phyloP scores from a whole-genome alignment of 1,140 invertebrate species.

The Caenorhabditis tropicalis region DNA sequence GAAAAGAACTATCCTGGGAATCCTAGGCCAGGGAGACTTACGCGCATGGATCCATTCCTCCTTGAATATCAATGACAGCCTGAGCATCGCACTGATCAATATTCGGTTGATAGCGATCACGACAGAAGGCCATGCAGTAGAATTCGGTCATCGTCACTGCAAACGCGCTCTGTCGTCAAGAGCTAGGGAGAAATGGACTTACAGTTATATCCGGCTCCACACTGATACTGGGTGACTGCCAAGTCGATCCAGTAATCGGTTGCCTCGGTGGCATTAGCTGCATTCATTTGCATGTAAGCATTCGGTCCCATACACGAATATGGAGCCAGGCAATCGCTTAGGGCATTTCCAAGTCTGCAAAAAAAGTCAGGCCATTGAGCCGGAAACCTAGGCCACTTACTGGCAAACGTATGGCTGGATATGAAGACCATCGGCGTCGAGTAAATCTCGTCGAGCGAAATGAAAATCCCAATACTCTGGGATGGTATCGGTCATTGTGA shows the following conservation, averaged over 20 bases:
- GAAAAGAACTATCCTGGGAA: neutral
- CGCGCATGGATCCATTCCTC: conserved; percentile 35
- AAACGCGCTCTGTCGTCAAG: neutral
- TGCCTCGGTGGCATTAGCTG: conserved; percentile 32
- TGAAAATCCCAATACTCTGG: conserved; percentile 46
- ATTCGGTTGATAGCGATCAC: conserved; percentile 34
- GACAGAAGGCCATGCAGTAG: conserved; percentile 41
- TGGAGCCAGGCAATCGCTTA: conserved; percentile 38
- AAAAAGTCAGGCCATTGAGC: too few relatives aligned
- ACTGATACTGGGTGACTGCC: conserved; percentile 42
- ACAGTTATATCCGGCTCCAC: conserved; percentile 46
- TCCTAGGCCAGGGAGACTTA: neutral
- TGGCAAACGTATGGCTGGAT: conserved; percentile 44
- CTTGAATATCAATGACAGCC: neutral
- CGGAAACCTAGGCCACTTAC: too few relatives aligned
- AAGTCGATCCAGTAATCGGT: conserved; percentile 51
- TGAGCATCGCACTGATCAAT: conserved; percentile 40
- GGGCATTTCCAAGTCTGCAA: conserved; percentile 41
- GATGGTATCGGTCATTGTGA: conserved; percentile 32
- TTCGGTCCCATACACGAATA: conserved; percentile 31
- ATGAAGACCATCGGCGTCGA: conserved; percentile 28
- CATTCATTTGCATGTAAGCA: neutral
- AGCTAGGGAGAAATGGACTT: neutral
- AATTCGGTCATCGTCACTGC: conserved; percentile 25
- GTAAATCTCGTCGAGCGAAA: neutral